Conservation (phyloP, 2,113 vertebrate species). For the Excalfactoria chinensis region DNA sequence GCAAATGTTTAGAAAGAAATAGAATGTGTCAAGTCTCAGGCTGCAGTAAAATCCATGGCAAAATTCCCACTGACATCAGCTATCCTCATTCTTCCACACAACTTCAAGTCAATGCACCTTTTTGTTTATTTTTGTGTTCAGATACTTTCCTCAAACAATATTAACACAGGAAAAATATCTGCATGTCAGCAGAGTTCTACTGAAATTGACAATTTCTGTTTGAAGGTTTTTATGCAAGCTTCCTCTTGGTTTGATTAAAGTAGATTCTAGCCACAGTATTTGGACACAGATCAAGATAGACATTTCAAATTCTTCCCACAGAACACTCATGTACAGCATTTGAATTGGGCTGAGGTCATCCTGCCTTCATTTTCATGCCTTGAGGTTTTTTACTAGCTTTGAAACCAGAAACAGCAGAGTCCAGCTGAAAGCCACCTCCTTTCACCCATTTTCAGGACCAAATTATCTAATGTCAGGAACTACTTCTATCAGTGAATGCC, state of each 20-base stretch:
- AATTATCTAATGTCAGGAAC: constrained; percentile 18
- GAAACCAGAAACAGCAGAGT: constrained; percentile 34
- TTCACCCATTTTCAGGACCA: constrained; percentile 33
- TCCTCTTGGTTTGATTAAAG: constrained; percentile 53
- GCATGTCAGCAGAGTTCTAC: constrained; percentile 29
- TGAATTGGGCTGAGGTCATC: constrained; percentile 57
- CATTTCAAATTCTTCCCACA: constrained; percentile 59
- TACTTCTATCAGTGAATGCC: not conserved
- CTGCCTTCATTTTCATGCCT: constrained; percentile 43
- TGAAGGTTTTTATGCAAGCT: constrained; percentile 37
- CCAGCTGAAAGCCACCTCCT: constrained; percentile 17
- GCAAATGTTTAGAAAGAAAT: not conserved
- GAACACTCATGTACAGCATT: constrained; percentile 2
- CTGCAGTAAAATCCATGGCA: constrained; percentile 7
- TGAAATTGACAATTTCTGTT: constrained; percentile 43
- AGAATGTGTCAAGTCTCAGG: not conserved
- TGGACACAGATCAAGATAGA: constrained; percentile 50
- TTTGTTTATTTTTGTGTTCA: constrained; percentile 54
- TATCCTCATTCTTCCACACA: constrained; percentile 11
- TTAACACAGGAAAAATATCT: constrained; percentile 39
- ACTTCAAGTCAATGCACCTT: constrained; percentile 1
- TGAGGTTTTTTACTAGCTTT: constrained; percentile 49
- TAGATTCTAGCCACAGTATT: constrained; percentile 22
- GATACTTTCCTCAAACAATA: constrained; percentile 28
- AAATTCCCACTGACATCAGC: constrained; percentile 18